Evolutionary conservation across 2,113 vertebrate genomes (phyloP).

Genomic region (Sula dactylatra): DNA sequence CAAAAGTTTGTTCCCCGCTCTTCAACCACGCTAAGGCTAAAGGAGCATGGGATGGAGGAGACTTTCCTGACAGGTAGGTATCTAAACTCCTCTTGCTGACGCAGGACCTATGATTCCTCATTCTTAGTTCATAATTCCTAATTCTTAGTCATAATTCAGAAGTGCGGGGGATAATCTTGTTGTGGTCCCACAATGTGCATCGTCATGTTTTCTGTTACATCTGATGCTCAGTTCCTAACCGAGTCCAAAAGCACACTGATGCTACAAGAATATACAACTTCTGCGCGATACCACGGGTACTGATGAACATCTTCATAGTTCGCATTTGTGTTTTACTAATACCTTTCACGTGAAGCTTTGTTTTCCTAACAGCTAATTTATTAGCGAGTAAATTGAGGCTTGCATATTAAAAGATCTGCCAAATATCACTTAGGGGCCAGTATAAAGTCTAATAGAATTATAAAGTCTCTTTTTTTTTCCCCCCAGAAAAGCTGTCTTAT

Average conservation of each 20-base stretch:
- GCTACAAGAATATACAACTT: not conserved
- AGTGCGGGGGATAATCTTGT: not conserved
- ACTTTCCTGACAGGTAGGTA: not conserved
- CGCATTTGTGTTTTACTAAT: not conserved
- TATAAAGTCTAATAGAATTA: not conserved
- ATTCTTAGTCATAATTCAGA: not conserved
- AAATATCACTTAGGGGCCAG: not conserved
- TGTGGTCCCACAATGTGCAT: not conserved
- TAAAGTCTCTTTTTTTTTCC: not conserved
- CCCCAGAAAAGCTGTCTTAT: not conserved
- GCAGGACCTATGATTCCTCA: not conserved
- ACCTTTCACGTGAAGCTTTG: not conserved
- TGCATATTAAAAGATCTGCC: not conserved
- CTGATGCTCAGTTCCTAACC: not conserved
- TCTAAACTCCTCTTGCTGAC: not conserved
- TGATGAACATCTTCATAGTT: not conserved
- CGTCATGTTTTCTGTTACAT: not conserved
- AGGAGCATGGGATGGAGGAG: not conserved
- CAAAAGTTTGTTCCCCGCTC: not conserved
- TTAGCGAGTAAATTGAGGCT: not conserved
- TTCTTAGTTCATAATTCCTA: not conserved
- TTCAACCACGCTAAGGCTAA: not conserved
- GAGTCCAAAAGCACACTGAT: not conserved
- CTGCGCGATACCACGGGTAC: not conserved
- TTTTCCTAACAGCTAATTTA: conserved; percentile 1